Evolutionary conservation across 2,888 invertebrate genomes (phyloP), one percentile per base, ranked within the genome.

Genomic region (Atethmia centrago): DNA sequence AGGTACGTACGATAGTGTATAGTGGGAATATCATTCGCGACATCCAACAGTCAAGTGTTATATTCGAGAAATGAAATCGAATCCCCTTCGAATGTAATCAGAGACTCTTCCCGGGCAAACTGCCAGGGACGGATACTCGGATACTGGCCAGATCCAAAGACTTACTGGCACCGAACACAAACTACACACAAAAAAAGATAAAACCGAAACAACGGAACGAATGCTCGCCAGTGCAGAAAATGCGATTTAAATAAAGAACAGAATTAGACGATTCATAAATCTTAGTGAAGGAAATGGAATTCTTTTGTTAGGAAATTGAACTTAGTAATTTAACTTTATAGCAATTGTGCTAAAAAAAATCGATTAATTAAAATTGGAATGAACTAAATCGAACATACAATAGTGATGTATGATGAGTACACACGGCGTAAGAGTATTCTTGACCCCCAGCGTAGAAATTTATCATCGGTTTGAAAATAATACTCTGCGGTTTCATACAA

Each of bases 21-120:
- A 25, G 73, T 59, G 25, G 25, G 31, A 79, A 82, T 79, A 84
- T 83, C 79, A 66, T 74, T 49, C 73, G 78, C 51, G 72, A 61
- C 71, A 83, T 12, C 65, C 56, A 76, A 80, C 72, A 82, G n/a
- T 55, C 53, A 74, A 80, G 86, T 82, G 84, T 85, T 83, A 85
- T 82, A 83, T 82, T 83, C 76, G 80, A 83, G 80, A 79, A 83
- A 89, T 87, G 90, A 86, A 87, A 88, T 89, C 85, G 81, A 84
- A 87, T 83, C 79, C 84, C 74, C 77, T 85, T 86, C 82, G 76
- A 88, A 87, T 89, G 88, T 90, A 89, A 90, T 91, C 91, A 87
- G 88, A 87, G 77, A 74, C 66, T 79, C 58, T 82, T 59, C 68
- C 49, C 74, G 88, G 90, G 91, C 90, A 82, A 21, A 45, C 61